Evolutionary conservation across 1,140 invertebrate species (phyloP).

Genomic region (Drosophila ogumai): DNA sequence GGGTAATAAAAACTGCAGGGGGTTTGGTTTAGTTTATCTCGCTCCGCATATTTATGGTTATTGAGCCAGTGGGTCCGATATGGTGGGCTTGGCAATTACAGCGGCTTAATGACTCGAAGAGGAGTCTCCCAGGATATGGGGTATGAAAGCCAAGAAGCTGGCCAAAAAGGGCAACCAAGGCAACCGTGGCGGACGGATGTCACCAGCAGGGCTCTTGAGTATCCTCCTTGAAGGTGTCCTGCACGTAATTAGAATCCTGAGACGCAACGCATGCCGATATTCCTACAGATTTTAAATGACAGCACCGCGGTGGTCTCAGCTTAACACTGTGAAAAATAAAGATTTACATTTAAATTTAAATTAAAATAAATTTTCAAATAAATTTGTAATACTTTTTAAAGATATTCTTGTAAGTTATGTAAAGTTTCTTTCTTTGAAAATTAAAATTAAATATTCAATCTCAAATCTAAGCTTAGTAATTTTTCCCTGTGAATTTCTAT

Average conservation of each 20-base stretch:
- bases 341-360: neutral
- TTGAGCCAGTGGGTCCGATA: constrained; percentile 57
- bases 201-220: constrained; percentile 72
- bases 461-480: neutral
- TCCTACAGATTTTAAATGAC: constrained; percentile 71
- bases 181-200: constrained; percentile 73
- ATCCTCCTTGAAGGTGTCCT: constrained; percentile 51
- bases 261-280: constrained; percentile 70
- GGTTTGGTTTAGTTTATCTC: constrained; percentile 24
- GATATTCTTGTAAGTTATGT: neutral
- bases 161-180: constrained; percentile 50
- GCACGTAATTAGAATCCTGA: constrained; percentile 76
- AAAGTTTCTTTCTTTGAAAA: neutral
- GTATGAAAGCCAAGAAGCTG: neutral
- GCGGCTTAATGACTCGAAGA: constrained; percentile 77
- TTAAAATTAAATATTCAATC: neutral
- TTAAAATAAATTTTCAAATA: neutral
- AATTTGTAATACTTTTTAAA: too few relatives aligned
- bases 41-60: constrained; percentile 69
- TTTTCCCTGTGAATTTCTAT: neutral
- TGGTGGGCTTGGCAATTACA: constrained; percentile 60
- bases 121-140: constrained; percentile 48
- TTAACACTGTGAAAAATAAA: constrained; percentile 5
- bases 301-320: constrained; percentile 72
- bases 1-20: constrained; percentile 73